Conservation (phyloP, 2,888 invertebrate species). For the Hirtodrosophila alboralis region DNA sequence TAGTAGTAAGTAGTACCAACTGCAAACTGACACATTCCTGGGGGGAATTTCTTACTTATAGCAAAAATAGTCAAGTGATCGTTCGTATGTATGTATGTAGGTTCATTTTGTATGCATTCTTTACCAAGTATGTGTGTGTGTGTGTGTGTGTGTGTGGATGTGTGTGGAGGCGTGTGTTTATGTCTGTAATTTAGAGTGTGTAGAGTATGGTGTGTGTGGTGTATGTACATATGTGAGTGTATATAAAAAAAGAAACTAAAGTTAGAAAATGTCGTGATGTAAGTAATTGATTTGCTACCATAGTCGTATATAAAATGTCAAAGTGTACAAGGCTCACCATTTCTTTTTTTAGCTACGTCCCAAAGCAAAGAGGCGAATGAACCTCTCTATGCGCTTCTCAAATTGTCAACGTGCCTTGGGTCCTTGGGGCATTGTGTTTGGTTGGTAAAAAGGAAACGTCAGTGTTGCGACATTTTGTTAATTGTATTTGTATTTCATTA, state of each 20-base stretch:
- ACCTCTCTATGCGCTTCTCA: constrained; percentile 31
- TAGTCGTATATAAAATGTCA: constrained; percentile 47
- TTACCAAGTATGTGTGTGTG: constrained; percentile 46
- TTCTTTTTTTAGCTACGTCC: constrained; percentile 31
- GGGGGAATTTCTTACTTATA: constrained; percentile 80
- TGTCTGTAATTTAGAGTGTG: constrained; percentile 1
- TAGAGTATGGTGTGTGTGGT: constrained; percentile 28
- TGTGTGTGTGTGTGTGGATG: constrained; percentile 8
- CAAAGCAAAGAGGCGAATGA: constrained; percentile 8
- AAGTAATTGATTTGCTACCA: constrained; percentile 51
- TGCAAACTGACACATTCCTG: constrained; percentile 75
- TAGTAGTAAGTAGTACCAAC: constrained; percentile 71
- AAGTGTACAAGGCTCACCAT: constrained; percentile 63
- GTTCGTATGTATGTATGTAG: constrained; percentile 73
- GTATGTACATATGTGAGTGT: constrained; percentile 59
- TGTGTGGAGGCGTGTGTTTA: constrained; percentile 9
- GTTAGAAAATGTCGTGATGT: constrained; percentile 48
- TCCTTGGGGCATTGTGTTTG: constrained; percentile 24
- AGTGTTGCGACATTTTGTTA: constrained; percentile 48
- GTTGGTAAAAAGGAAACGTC: constrained; percentile 55
- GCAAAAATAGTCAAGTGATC: constrained; percentile 80
- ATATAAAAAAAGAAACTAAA: constrained; percentile 45
- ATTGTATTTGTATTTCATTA: constrained; percentile 43
- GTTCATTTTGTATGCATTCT: constrained; percentile 55
- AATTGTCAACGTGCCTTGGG: constrained; percentile 6